Evolutionary conservation across 2,797 vertebrate genomes (phyloP).

Genomic region (Triplophysa bombifrons): DNA sequence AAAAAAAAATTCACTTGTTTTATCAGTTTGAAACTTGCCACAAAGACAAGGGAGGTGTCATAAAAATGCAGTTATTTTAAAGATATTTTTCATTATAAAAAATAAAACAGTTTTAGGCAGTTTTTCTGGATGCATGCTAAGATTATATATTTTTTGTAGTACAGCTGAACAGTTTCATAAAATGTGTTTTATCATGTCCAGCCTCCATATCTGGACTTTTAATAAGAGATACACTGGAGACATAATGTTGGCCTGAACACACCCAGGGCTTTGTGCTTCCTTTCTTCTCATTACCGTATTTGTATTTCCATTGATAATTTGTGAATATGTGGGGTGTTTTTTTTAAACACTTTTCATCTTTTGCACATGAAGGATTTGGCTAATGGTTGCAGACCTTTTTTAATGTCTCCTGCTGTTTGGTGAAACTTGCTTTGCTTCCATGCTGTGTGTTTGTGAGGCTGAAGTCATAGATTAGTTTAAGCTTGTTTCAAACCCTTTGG

Average conservation of each 20-base stretch:
- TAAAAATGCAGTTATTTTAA: too few relatives aligned
- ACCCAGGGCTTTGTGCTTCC: slow-evolving; percentile 59
- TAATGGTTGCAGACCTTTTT: slow-evolving; percentile 45
- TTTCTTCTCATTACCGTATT: slow-evolving; percentile 57
- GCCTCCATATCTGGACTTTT: slow-evolving; percentile 58
- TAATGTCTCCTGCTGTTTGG: slow-evolving; percentile 7
- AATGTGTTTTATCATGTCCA: background rate
- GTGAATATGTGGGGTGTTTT: slow-evolving; percentile 59
- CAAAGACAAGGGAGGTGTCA: too few relatives aligned
- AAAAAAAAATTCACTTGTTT: too few relatives aligned
- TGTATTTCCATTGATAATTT: slow-evolving; percentile 70
- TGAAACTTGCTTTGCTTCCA: background rate
- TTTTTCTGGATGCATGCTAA: too few relatives aligned
- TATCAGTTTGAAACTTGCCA: background rate
- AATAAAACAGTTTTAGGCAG: too few relatives aligned
- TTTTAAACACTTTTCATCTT: slow-evolving; percentile 38
- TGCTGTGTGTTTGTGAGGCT: slow-evolving; percentile 18
- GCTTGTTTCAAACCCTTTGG: background rate
- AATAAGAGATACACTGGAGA: slow-evolving; percentile 71
- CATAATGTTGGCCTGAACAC: slow-evolving; percentile 67
- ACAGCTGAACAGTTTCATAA: background rate
- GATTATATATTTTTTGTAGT: too few relatives aligned
- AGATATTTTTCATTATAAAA: too few relatives aligned
- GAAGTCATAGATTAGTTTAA: slow-evolving; percentile 11
- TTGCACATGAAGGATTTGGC: slow-evolving; percentile 51